Evolutionary conservation across 1,140 invertebrate species (phyloP), one percentile per base, ranked within the genome.

Genomic region (Heliconius eleuchia): DNA sequence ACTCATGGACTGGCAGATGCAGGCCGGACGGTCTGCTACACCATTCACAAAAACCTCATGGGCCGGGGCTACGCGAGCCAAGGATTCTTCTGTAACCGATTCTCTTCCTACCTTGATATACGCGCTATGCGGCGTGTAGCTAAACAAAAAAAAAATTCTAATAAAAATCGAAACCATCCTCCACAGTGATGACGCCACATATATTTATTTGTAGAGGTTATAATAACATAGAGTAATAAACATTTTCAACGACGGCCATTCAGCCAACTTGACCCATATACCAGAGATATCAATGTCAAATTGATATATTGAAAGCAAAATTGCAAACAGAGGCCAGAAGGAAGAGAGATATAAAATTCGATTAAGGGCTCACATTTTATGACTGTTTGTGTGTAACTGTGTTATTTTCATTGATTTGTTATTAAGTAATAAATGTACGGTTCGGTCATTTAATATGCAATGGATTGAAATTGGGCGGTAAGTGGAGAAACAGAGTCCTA

Each of bases 281-380:
- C n/a, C 8, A 72, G 76, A 80, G 81, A 80, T 75, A 80, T 74
- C 82, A 83, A 83, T 80, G 82, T 80, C 82, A 80, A 55, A 83
- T 80, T 78, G 80, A 83, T 83, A 81, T 82, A 75, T 74, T 79
- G 80, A 76, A 72, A 72, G 77, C 76, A 80, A 82, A 79, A 84
- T 81, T 83, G 80, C 78, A 81, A 66, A 37, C 55, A 71, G 76
- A 82, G 81, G 81, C 73, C 81, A 82, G 73, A 27, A 76, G 81
- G 81, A 82, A 78, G 73, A 77, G 76, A 73, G 66, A 70, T 70
- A 80, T 80, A 80, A 80, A 80, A 75, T 34, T 75, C 70, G 71
- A 74, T 76, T 76, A 80, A 80, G 74, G 78, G 78, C 78, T 73
- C 57, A 27, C 18, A 18, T 72, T 80, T 71, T 70, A 71, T 39